These are phyloP conservation scores for Catocala sponsa DNA, from an alignment of 2,888 invertebrate species.

Conservation along the genomic window DNA sequence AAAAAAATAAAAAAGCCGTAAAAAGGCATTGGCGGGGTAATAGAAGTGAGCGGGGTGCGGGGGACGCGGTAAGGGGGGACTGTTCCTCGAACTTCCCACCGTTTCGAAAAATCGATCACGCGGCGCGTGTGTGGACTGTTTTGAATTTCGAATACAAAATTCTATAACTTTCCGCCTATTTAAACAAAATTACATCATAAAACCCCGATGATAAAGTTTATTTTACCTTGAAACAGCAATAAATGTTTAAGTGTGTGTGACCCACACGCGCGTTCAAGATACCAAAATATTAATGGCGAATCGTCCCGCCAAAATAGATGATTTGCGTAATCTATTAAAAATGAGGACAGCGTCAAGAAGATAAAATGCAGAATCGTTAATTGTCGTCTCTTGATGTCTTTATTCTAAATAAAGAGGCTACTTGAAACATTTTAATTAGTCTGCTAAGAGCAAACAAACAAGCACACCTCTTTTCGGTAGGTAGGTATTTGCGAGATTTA, in stretches of 20 bases:
- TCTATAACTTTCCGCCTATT: slow-evolving; percentile 39
- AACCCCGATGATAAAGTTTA: neutral
- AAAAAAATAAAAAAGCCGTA: slow-evolving; percentile 73
- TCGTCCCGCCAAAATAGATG: slow-evolving; percentile 69
- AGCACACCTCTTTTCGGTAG: no score
- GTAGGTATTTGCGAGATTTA: no score
- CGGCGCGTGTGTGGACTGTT: slow-evolving; percentile 81
- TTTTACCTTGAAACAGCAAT: slow-evolving; percentile 29
- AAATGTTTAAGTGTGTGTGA: slow-evolving; percentile 46
- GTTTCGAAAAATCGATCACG: slow-evolving; percentile 82
- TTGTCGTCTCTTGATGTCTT: no score
- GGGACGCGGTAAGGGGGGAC: slow-evolving; percentile 38
- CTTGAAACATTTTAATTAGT: no score
- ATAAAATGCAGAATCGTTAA: no score
- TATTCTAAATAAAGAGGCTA: no score
- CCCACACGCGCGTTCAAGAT: slow-evolving; percentile 54
- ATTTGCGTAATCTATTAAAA: no score
- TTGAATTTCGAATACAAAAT: slow-evolving; percentile 74
- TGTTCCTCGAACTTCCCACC: slow-evolving; percentile 61
- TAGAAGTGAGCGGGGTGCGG: slow-evolving; percentile 56
- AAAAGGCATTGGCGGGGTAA: slow-evolving; percentile 69
- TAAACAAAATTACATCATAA: slow-evolving; percentile 45
- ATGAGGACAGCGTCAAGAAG: no score
- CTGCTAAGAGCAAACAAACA: no score
- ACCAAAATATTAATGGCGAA: slow-evolving; percentile 74